Percentiles rank a stretch among this genome's conserved stretches.
Conservation (phyloP, 2,113 vertebrate species). For the Oceanites oceanicus region DNA sequence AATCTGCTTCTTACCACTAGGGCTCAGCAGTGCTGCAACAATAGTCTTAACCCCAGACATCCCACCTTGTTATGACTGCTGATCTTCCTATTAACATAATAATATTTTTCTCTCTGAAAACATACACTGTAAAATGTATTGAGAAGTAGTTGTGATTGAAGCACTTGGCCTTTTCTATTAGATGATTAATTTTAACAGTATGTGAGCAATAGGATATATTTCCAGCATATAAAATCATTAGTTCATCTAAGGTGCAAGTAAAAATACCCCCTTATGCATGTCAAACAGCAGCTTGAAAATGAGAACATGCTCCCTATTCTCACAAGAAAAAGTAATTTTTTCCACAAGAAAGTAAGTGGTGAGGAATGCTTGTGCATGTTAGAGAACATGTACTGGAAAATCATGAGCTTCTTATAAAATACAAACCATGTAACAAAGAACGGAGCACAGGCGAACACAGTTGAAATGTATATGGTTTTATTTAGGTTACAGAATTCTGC, state of each 20-base stretch:
- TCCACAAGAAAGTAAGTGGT: background rate
- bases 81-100: background rate
- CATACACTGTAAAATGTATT: background rate
- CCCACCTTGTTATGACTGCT: background rate
- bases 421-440: background rate
- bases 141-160: background rate
- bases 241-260: background rate
- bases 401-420: background rate
- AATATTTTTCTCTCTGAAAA: background rate
- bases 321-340: background rate
- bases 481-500: background rate
- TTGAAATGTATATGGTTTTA: background rate
- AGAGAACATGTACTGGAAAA: background rate
- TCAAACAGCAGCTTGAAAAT: background rate
- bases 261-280: background rate
- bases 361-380: background rate
- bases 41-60: background rate
- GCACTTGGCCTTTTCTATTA: conserved; percentile 24
- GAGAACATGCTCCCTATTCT: background rate
- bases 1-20: background rate
- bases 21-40: background rate
- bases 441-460: fast-evolving
- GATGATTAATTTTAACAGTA: conserved; percentile 28
- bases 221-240: background rate
- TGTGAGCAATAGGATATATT: background rate